phyloP scores from a whole-genome alignment of 2,797 vertebrate species.

The Morus bassanus region DNA sequence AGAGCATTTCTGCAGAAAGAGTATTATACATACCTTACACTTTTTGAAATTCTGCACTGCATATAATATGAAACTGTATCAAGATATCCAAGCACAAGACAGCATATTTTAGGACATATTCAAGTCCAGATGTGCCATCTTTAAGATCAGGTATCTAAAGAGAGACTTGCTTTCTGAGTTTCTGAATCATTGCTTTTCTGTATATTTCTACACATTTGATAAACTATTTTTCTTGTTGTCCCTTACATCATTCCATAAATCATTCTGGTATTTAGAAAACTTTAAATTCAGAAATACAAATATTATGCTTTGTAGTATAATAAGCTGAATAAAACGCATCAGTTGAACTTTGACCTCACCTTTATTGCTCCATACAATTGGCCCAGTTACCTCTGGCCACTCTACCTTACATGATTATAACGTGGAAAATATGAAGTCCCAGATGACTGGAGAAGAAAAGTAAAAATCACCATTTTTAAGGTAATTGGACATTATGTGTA shows the following conservation, averaged over 20 bases:
- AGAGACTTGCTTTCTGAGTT: neutral
- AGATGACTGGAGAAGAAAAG: neutral
- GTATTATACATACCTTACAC: neutral
- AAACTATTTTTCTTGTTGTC: neutral
- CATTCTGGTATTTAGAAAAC: neutral
- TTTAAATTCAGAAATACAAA: neutral
- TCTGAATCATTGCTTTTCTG: neutral
- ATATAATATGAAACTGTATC: neutral
- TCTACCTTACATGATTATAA: neutral
- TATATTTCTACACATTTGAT: neutral
- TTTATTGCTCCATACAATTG: neutral
- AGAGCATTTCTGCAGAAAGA: neutral
- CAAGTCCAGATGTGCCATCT: neutral
- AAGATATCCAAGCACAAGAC: neutral
- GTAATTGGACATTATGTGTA: neutral
- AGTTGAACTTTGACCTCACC: neutral
- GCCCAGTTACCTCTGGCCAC: neutral
- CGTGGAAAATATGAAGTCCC: neutral
- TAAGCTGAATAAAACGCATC: neutral
- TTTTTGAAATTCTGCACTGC: neutral
- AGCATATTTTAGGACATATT: neutral
- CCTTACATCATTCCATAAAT: neutral
- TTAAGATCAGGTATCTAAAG: neutral
- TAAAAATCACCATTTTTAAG: neutral
- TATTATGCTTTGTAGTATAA: neutral